Base-by-base conservation (phyloP, 2,113 vertebrate species). In the Plecotus auritus region DNA sequence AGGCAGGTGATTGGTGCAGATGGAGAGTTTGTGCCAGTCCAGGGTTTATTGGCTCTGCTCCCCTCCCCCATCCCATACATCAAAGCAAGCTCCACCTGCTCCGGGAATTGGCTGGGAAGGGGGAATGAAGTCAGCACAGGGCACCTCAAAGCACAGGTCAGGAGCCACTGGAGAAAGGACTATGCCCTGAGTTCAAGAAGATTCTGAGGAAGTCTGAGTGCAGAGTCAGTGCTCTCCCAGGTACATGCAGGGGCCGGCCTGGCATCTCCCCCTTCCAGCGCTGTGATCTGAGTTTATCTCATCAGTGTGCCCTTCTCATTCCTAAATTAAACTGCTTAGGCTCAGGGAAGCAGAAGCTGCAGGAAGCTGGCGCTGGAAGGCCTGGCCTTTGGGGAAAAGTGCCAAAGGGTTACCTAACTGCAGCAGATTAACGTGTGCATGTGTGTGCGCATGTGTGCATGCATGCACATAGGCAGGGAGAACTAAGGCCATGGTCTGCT, bases 11-110 rank as follows among this genome's bases (percentile, higher is more conserved):
- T 45, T 49, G 45, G 76, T 40, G 18, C 3, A 59, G 54, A 85
- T 1, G 37, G 66, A 96, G 51, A 51, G 88, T 77, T 22, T 6
- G 0, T 42, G 47, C 73, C 47, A 35, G 49, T 83, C 61, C 11
- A 1, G 28, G 42, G 37, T 67, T 95, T 93, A 88, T 32, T 28
- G 87, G 72, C 20, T 72, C 87, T 93, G 47, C 9, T 42, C 66
- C 90, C 76, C 49, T 23, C 9, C 84, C 67, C 32, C 45, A 30
- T 30, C 2, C 47, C 59, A 61, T 1, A 93, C 89, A 91, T 93
- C 96, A 97, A 93, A 96, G 95, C 14, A 10, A 93, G 73, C 89
- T 80, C 91, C 88, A 90, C 95, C 97, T 94, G 23, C 42, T 95
- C 90, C 12, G 0, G 96, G 94, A 96, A 97, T 17, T 61, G 78